Percentiles rank a stretch among this genome's conserved stretches.
These are phyloP conservation scores for Emydura subglobosa DNA, from an alignment of 2,113 vertebrate genomes.

Conservation along the genomic window DNA sequence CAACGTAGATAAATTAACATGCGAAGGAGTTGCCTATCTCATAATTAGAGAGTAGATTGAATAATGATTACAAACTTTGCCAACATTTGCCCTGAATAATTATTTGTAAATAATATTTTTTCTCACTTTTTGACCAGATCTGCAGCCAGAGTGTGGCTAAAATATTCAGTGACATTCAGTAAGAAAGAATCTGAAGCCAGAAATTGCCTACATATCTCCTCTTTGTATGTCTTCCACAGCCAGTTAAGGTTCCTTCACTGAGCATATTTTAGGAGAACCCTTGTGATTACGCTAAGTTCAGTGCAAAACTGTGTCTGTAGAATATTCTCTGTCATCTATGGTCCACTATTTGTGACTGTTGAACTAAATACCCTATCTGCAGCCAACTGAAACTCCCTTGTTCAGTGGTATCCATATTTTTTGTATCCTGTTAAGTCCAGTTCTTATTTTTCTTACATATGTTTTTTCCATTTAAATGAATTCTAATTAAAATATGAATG, in stretches of 20 bases:
- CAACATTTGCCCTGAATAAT: background rate
- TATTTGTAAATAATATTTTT: background rate
- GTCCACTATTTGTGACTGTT: background rate
- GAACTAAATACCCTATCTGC: background rate
- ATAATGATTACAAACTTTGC: background rate
- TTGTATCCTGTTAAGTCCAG: background rate
- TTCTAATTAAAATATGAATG: background rate
- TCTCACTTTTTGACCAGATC: background rate
- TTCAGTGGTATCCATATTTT: background rate
- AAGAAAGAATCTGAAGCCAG: background rate
- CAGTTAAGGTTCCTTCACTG: background rate
- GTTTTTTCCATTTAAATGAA: conserved; percentile 25
- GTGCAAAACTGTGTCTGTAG: background rate
- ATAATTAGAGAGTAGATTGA: background rate
- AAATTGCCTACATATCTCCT: background rate
- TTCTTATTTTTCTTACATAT: background rate
- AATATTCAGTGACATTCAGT: background rate
- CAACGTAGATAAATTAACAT: background rate
- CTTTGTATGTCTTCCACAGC: background rate
- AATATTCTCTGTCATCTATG: background rate
- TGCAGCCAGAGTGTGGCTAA: background rate
- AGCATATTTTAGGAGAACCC: background rate
- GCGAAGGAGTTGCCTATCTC: background rate
- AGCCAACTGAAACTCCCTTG: background rate
- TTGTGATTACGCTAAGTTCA: background rate